Evolutionary conservation across 2,888 invertebrate genomes (phyloP).

Genomic region (Barypeithes pellucidus): DNA sequence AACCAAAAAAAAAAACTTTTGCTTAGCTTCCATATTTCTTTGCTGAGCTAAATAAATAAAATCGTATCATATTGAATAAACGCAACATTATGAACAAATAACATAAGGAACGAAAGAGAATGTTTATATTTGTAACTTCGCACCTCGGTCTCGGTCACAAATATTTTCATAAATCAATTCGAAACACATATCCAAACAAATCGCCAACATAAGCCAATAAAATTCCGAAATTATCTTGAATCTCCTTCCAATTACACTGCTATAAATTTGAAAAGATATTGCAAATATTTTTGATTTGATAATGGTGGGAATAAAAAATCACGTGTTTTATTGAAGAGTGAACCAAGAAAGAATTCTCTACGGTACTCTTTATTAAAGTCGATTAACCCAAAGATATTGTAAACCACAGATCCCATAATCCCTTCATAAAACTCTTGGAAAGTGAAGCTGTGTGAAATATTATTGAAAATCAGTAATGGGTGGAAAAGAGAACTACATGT

Average conservation of each 20-base stretch:
- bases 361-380: too few species aligned
- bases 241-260: slow-evolving; percentile 43
- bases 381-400: too few species aligned
- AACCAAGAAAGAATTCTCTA: too few species aligned
- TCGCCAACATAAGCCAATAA: slow-evolving; percentile 53
- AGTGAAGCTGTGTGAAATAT: too few species aligned
- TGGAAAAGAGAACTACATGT: too few species aligned
- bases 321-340: too few species aligned
- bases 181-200: slow-evolving; percentile 53
- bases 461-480: too few species aligned
- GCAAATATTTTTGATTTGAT: too few species aligned
- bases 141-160: slow-evolving; percentile 40
- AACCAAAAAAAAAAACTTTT: background rate
- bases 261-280: slow-evolving; percentile 20
- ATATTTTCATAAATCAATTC: slow-evolving; percentile 50
- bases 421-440: too few species aligned
- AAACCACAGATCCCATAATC: too few species aligned
- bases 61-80: background rate
- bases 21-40: background rate
- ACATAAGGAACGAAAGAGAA: slow-evolving; percentile 12
- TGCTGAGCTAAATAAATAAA: background rate
- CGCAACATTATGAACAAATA: slow-evolving; percentile 23
- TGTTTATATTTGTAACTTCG: slow-evolving; percentile 41
- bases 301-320: too few species aligned
- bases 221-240: slow-evolving; percentile 53